Percentiles rank a stretch among this genome's conserved stretches.
Conservation (phyloP, 1,140 invertebrate genomes). For the Drosophila lacteicornis region DNA sequence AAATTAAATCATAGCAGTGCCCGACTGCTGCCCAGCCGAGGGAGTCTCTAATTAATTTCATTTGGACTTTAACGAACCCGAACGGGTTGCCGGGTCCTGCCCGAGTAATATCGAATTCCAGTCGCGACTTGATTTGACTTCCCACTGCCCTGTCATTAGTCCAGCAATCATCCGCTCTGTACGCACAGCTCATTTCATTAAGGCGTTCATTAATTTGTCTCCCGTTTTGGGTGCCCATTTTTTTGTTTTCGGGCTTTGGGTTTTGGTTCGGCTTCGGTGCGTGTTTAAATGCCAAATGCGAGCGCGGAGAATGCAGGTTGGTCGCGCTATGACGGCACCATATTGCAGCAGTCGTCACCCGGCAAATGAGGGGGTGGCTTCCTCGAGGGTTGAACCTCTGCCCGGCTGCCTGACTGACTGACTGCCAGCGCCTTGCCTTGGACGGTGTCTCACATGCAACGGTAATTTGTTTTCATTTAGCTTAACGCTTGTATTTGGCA, state of each 20-base stretch:
- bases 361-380: constrained; percentile 23
- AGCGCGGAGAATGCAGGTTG: constrained; percentile 42
- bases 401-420: constrained; percentile 13
- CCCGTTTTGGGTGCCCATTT: constrained; percentile 6
- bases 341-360: constrained; percentile 59
- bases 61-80: constrained; percentile 7
- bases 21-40: not conserved
- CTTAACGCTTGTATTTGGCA: constrained; percentile 82
- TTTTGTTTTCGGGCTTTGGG: constrained; percentile 5
- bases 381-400: constrained; percentile 23
- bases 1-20: constrained; percentile 8
- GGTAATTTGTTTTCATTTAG: constrained; percentile 84
- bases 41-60: constrained; percentile 50
- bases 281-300: constrained; percentile 46
- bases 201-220: constrained; percentile 56
- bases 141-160: constrained; percentile 71
- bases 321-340: constrained; percentile 50
- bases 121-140: constrained; percentile 74
- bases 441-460: constrained; percentile 68
- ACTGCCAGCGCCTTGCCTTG: constrained; percentile 36
- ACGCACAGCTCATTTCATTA: constrained; percentile 52
- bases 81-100: constrained; percentile 12
- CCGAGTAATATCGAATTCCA: constrained; percentile 70
- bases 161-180: constrained; percentile 28
- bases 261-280: constrained; percentile 15